phyloP scores from a whole-genome alignment of 2,113 vertebrate genomes.

The Phocoena sinus region DNA sequence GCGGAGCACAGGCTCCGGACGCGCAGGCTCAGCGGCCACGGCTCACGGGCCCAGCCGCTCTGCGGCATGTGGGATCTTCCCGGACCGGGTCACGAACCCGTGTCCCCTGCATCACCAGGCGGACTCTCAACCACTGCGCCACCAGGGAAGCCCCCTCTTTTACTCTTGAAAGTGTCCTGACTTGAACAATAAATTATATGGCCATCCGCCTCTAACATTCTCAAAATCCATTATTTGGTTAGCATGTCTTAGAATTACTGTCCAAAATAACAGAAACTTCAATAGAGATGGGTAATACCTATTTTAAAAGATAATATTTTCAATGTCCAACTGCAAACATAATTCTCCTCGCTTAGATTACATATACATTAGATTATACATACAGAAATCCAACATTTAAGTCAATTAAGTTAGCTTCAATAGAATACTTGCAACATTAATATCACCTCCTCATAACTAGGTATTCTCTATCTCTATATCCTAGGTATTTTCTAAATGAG shows the following conservation, averaged over 20 bases:
- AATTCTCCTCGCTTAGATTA: not conserved
- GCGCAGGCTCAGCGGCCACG: too few relatives aligned
- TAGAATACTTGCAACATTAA: not conserved
- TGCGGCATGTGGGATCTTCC: too few relatives aligned
- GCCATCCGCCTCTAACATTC: not conserved
- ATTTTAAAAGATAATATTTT: slow-evolving; percentile 35
- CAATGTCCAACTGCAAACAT: slow-evolving; percentile 9
- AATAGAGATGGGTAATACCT: not conserved
- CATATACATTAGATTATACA: not conserved
- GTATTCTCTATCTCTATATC: not conserved
- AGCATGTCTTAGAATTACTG: not conserved
- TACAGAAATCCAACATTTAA: slow-evolving; percentile 26
- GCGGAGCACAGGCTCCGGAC: too few relatives aligned
- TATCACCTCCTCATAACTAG: not conserved
- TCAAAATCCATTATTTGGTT: slow-evolving; percentile 5
- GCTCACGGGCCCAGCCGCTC: too few relatives aligned
- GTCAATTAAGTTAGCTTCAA: slow-evolving; percentile 6
- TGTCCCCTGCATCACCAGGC: too few relatives aligned
- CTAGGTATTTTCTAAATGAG: not conserved
- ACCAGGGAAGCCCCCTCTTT: not conserved
- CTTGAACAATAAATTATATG: slow-evolving; percentile 1
- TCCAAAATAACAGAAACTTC: slow-evolving; percentile 5
- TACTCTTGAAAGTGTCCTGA: not conserved
- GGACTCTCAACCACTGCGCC: too few relatives aligned
- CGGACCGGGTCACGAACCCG: too few relatives aligned